A percentile compares a stretch with the other conserved stretches of the same genome.
phyloP scores from a whole-genome alignment of 2,797 vertebrate species.

The Rhynchonycteris naso region DNA sequence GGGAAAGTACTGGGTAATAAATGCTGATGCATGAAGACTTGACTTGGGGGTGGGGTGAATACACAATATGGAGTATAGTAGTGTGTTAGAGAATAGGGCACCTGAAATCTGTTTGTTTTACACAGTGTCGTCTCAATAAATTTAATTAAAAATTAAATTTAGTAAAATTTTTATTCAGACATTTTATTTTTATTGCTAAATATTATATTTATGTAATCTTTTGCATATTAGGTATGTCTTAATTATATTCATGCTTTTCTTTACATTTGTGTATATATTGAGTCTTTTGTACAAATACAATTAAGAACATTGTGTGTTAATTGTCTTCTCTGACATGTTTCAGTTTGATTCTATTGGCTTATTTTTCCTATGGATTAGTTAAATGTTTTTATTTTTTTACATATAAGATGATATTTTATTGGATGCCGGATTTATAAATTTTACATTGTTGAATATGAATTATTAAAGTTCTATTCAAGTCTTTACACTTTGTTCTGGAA shows the following conservation, averaged over 20 bases:
- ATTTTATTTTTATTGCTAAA: not conserved
- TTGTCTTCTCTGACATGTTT: not conserved
- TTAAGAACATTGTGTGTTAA: not conserved
- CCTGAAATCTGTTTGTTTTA: no score
- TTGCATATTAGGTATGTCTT: not conserved
- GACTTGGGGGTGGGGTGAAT: no score
- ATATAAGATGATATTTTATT: not conserved
- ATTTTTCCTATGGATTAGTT: not conserved
- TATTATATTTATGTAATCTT: not conserved
- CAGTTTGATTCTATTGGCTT: not conserved
- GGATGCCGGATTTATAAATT: not conserved
- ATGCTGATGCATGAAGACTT: no score
- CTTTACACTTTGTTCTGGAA: not conserved
- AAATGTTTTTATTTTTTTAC: not conserved
- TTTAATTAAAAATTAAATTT: not conserved
- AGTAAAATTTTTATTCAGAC: not conserved
- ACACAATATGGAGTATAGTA: no score
- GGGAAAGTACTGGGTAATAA: no score
- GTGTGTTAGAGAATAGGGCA: no score
- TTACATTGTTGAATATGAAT: not conserved
- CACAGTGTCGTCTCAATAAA: no score
- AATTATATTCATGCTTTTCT: not conserved
- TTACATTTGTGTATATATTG: not conserved
- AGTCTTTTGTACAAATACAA: not conserved
- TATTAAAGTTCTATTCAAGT: not conserved